phyloP scores from a whole-genome alignment of 2,888 invertebrate species.

The Dyspetes luteomarginatus region DNA sequence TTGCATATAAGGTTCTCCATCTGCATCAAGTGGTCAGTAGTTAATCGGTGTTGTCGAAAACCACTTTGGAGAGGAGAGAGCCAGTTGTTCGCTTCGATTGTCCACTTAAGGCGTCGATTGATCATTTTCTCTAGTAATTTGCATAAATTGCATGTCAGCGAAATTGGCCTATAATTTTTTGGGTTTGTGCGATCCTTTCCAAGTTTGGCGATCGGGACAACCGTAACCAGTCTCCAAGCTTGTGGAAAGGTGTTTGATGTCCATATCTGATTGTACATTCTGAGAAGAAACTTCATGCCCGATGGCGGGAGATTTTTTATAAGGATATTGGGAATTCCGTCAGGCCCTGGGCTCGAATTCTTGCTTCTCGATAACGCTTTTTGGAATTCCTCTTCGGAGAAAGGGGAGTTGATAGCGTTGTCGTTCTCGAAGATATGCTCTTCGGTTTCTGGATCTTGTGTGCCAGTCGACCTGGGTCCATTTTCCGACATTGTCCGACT shows the following conservation, averaged over 20 bases:
- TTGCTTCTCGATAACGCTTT: neutral
- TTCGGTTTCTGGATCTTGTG: neutral
- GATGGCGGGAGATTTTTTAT: conserved; percentile 5
- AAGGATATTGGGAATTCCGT: conserved; percentile 16
- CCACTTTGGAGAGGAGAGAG: neutral
- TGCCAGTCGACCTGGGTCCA: too few species aligned
- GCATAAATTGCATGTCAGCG: conserved; percentile 35
- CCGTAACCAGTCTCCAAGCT: conserved; percentile 5
- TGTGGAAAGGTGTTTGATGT: neutral
- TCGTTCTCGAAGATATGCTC: neutral
- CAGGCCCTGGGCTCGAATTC: conserved; percentile 29
- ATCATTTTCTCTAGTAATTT: conserved; percentile 7
- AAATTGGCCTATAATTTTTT: conserved; percentile 18
- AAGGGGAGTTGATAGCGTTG: conserved; percentile 10
- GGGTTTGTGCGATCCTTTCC: conserved; percentile 12
- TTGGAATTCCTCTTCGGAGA: neutral
- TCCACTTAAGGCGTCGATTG: neutral
- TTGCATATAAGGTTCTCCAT: conserved; percentile 22
- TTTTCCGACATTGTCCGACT: neutral
- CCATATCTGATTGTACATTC: conserved; percentile 26
- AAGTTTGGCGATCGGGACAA: conserved; percentile 22
- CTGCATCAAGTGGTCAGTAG: neutral
- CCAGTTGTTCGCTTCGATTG: neutral
- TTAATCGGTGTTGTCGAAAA: neutral
- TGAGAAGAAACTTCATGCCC: neutral